Percentiles rank a stretch among this genome's conserved stretches.
These are phyloP conservation scores for Piprites chloris DNA, from an alignment of 2,113 vertebrate genomes.

Conservation along the genomic window DNA sequence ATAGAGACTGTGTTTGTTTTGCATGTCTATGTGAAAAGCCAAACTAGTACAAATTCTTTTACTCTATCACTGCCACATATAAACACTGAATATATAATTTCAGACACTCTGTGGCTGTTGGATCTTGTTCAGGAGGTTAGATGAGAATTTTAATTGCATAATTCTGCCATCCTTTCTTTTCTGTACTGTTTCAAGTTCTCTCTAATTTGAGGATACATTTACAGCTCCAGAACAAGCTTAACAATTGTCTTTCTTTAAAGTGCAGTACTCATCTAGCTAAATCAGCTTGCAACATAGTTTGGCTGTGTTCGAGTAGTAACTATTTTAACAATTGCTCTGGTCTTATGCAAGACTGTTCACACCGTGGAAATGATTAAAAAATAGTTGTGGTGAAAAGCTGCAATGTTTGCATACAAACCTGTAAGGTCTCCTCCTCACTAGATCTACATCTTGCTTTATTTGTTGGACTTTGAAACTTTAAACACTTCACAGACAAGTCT, in stretches of 20 bases:
- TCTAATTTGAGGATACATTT: constrained; percentile 31
- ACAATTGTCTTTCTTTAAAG: background rate
- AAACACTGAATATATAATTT: constrained; percentile 50
- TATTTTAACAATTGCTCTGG: background rate
- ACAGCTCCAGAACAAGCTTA: background rate
- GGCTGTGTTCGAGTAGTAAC: background rate
- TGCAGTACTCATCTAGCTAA: background rate
- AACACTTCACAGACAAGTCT: constrained; percentile 16
- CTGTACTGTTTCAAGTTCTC: constrained; percentile 3
- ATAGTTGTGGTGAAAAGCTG: background rate
- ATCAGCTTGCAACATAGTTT: background rate
- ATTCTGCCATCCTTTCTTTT: constrained; percentile 44
- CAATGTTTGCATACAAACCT: background rate
- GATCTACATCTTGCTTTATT: background rate
- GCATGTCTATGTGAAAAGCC: constrained; percentile 37
- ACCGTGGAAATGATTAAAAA: background rate
- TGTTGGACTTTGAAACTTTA: constrained; percentile 28
- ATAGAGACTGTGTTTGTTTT: constrained; percentile 41
- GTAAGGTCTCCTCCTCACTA: background rate
- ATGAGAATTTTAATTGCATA: constrained; percentile 46
- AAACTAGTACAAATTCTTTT: constrained; percentile 55
- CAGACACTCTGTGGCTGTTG: constrained; percentile 43
- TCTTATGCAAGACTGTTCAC: background rate
- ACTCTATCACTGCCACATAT: constrained; percentile 38
- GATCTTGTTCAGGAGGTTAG: constrained; percentile 51